Base-by-base conservation (phyloP, 1,140 invertebrate genomes). In the Battus philenor region DNA sequence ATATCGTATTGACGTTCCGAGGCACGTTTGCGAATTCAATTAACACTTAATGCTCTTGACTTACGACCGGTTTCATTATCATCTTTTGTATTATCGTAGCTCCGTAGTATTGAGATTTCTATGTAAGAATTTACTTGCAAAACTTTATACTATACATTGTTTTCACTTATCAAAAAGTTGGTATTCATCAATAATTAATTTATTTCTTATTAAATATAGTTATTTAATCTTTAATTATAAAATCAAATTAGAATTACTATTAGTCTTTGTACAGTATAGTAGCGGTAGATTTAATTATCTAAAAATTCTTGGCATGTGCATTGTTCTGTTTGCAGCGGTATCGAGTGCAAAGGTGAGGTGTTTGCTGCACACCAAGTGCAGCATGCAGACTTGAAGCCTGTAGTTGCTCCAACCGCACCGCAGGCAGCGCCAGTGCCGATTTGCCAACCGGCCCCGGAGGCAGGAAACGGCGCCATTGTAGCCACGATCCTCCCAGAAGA, bases 311-410 rank as follows among this genome's bases (percentile, higher is more conserved):
- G 31, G 27, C 27, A 71, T 66, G 47, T 43, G 50, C 30, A 27
- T 45, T 62, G 31, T 59, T 68, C 88, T 86, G n/a, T 84, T 91
- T 91, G 54, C 90, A 97, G 95, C 91, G 94, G 91, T 72, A 89
- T 96, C 81, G 94, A 96, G 89, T 91, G 92, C 86, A 89, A 92
- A 87, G 88, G 95, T 90, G 92, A 95, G 82, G 91, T 97, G 67
- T 92, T 95, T 79, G 95, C 94, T 64, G 88, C 90, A 78, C 90
- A 90, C 76, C 93, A 95, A 87, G 74, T 87, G 68, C 78, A 79
- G 54, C 78, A 86, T 53, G 81, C 70, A 47, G 80, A 83, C 54
- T 44, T 85, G 58, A 83, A 81, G 49, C 76, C 80, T 5, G 39
- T 39, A 7, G 63, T 78, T 47, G 49, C 53, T n/a, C 39, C 59